Conservation (phyloP, 2,113 vertebrate species). For the Nyctereutes procyonoides region DNA sequence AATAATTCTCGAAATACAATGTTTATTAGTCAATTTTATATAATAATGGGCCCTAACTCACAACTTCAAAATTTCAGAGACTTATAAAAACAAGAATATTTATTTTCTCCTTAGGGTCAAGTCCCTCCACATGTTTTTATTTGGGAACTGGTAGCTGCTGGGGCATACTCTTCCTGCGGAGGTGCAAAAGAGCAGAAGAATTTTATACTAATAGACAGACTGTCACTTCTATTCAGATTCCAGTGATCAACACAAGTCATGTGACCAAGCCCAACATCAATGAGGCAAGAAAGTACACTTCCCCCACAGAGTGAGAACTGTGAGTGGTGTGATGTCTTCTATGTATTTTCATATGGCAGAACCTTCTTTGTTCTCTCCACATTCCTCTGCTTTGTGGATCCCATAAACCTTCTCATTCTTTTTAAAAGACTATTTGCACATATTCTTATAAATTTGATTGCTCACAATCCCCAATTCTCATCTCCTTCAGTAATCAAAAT, state of each 20-base stretch:
- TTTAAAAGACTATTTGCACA: neutral
- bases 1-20: neutral
- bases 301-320: neutral
- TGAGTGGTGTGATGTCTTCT: neutral
- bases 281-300: neutral
- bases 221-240: neutral
- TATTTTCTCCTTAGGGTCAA: neutral
- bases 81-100: neutral
- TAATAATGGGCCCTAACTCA: neutral
- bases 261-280: neutral
- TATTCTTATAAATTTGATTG: neutral
- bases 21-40: neutral
- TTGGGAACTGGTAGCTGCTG: neutral
- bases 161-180: neutral
- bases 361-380: neutral
- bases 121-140: neutral
- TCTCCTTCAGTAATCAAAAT: neutral
- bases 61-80: neutral
- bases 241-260: neutral
- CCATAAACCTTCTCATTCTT: neutral
- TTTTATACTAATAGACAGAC: neutral
- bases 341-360: neutral
- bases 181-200: neutral
- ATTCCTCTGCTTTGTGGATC: neutral
- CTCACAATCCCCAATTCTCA: neutral